Base-by-base conservation (phyloP, 2,888 invertebrate genomes). In the Drosophila mettleri region DNA sequence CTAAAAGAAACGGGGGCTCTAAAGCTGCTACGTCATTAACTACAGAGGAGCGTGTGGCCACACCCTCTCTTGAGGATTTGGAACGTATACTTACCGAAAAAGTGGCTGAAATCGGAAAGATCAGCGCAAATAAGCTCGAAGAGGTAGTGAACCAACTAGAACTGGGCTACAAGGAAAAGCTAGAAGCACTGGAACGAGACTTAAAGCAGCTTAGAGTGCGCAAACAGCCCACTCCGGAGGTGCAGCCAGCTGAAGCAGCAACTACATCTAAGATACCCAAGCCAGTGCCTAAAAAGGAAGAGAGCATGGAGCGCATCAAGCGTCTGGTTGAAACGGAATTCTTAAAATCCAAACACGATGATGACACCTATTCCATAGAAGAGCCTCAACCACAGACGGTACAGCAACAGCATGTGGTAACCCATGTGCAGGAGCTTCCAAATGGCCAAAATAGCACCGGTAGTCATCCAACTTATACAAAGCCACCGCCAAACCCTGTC, bases 51-150 rank as follows among this genome's bases (percentile, higher is more conserved):
- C 75, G 74, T 0, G 68, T 68, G 1, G 41, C 68, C 9, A 78
- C 85, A 0, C 82, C 90, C 1, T 74, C 85, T 5, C 49, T 86
- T 8, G 89, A 89, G 36, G 84, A 90, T 36, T 54, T 90, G 39
- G 90, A 90, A 39, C 83, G 80, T 6, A 66, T 90, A 3, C 74
- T 90, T 0, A 78, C 66, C 14, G 80, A 90, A 52, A 90, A 90
- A 62, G 78, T 90, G 0, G 68, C 88, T 4, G 91, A 91, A 59
- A 90, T 90, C 4, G 82, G 86, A 5, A 84, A 86, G 45, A 65
- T 78, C 16, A 90, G 85, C 36, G 79, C 81, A 7, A 76, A 74
- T 18, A 90, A 86, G 31, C 66, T 90, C 8, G 90, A 90, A 43
- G 78, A 87, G 34, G 80, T 89, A 1, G 86, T 90, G 0, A 65